Evolutionary conservation across 2,797 vertebrate genomes (phyloP), one percentile per base, ranked within the genome.

Genomic region (Percopsis omiscomaycus): DNA sequence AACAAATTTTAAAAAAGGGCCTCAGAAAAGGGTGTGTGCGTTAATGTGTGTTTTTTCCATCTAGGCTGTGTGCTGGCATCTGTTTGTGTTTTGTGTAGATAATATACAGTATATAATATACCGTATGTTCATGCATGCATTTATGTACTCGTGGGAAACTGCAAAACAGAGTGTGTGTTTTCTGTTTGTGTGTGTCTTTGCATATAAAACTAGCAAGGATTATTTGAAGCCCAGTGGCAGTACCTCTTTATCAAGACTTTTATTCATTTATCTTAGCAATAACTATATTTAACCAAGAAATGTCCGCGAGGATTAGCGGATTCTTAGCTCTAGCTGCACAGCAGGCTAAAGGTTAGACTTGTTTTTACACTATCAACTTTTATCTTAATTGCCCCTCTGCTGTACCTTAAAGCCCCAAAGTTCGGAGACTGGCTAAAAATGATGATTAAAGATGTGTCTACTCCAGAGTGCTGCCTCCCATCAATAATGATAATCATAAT

Each of bases 331-430:
- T 68, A 78, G 66, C 64, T 59, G 5, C 51, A 48, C 29, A 0
- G 56, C n/a, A 45, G 73, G 59, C 50, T 4, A 66, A 55, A 79
- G 83, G 84, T 89, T 82, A 84, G 28, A 69, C 69, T 50, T 69
- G 77, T 81, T 84, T 82, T 70, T 72, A 50, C 66, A 59, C 62
- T 77, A 71, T 83, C 82, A 81, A 77, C 76, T 59, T 72, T 72
- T 64, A 54, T n/a, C 74, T 73, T 77, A 78, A 86, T 86, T 70
- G 77, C 70, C 53, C 62, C 56, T 68, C 59, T 5, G 61, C 67
- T 71, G 64, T 6, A 63, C 61, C 66, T 49, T 14, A 63, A 69
- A 54, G 55, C 51, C 59, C 60, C 54, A 42, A 75, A 57, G 62
- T 79, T 68, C 42, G 10, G 32, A 62, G 64, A 51, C 37, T 0